A percentile compares a stretch with the other conserved stretches of the same genome.
These are phyloP conservation scores for Amblyopsis rosae DNA, from an alignment of 2,113 vertebrate genomes.

Conservation along the genomic window DNA sequence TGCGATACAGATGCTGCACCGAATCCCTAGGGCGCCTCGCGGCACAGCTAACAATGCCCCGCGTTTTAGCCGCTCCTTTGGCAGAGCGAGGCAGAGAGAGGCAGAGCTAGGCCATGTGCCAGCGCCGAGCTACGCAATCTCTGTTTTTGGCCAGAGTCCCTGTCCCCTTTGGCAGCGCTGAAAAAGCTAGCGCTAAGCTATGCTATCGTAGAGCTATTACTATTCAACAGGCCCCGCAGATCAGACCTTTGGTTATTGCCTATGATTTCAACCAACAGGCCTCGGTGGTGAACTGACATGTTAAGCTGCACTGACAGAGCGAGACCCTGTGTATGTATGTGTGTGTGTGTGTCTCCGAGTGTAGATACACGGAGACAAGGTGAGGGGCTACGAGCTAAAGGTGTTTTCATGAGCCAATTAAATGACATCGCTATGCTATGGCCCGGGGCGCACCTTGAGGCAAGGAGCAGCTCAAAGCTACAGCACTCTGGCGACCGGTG, in stretches of 20 bases:
- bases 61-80: slow-evolving; percentile 70
- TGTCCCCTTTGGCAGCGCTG: slow-evolving; percentile 67
- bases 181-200: slow-evolving; percentile 67
- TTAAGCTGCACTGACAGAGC: slow-evolving; percentile 58
- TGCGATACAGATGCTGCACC: slow-evolving; percentile 61
- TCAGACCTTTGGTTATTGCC: slow-evolving; percentile 66
- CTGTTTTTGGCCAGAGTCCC: slow-evolving; percentile 57
- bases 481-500: slow-evolving; percentile 66
- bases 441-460: slow-evolving; percentile 76
- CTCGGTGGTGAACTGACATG: slow-evolving; percentile 58
- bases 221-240: slow-evolving; percentile 76
- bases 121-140: slow-evolving; percentile 41
- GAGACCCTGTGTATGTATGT: not conserved
- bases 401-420: slow-evolving; percentile 80
- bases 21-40: slow-evolving; percentile 64
- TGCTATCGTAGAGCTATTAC: slow-evolving; percentile 67
- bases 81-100: slow-evolving; percentile 55
- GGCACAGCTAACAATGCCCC: slow-evolving; percentile 68
- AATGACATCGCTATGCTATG: slow-evolving; percentile 73
- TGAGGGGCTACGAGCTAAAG: slow-evolving; percentile 68
- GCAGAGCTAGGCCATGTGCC: slow-evolving; percentile 43
- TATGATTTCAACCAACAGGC: slow-evolving; percentile 67
- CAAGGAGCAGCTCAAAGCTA: slow-evolving; percentile 64
- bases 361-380: slow-evolving; percentile 51
- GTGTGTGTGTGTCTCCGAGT: slow-evolving; percentile 6